Evolutionary conservation across 2,113 vertebrate species (phyloP).

Genomic region (Oryzias melastigma): DNA sequence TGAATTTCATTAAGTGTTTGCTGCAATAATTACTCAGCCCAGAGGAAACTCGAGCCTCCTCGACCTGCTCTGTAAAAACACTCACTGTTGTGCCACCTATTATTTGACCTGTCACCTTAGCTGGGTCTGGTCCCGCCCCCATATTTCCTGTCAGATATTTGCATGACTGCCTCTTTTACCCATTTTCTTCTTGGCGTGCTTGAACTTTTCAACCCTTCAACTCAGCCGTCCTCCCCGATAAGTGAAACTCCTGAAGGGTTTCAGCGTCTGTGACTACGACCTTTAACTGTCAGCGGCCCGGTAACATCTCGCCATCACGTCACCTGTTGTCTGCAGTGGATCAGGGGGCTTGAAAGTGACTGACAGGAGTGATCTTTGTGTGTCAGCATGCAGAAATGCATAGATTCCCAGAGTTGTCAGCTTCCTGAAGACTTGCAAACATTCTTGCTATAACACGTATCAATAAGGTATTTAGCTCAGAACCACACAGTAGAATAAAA

Average conservation of each 20-base stretch:
- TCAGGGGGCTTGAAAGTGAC: no score
- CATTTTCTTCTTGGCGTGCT: constrained; percentile 26
- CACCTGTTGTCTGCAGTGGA: constrained; percentile 34
- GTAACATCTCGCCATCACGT: constrained; percentile 19
- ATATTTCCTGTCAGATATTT: constrained; percentile 43
- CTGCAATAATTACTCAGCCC: constrained; percentile 12
- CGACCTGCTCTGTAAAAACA: constrained; percentile 29
- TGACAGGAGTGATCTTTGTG: no score
- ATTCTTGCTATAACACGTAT: no score
- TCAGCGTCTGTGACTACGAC: constrained; percentile 20
- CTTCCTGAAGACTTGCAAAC: no score
- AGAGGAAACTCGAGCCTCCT: constrained; percentile 21
- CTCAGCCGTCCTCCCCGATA: constrained; percentile 38
- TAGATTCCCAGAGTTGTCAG: no score
- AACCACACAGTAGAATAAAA: no score
- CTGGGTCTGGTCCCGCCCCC: constrained; percentile 38
- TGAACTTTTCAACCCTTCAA: constrained; percentile 71
- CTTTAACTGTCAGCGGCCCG: constrained; percentile 28
- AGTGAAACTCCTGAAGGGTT: constrained; percentile 18
- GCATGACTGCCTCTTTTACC: constrained; percentile 48
- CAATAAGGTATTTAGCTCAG: no score
- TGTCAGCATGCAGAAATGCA: no score
- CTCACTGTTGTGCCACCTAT: constrained; percentile 28
- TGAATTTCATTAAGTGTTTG: not conserved
- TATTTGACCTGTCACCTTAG: constrained; percentile 47